Conservation (phyloP, 2,888 invertebrate genomes). For the Drosophila mercatorum region DNA sequence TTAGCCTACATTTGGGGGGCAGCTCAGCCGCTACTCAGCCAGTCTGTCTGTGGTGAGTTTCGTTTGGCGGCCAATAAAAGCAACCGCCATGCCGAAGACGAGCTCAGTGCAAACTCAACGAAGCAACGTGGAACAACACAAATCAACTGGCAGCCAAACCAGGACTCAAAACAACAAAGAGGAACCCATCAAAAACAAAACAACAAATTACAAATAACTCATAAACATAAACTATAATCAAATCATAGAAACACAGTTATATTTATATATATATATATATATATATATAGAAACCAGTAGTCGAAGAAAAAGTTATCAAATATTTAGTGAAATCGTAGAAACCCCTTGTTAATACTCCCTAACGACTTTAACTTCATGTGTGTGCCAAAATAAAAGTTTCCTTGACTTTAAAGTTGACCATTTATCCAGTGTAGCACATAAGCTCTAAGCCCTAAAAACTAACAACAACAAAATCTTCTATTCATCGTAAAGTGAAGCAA, state of each 20-base stretch:
- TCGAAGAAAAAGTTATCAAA: not conserved
- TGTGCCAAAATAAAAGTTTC: conserved; percentile 28
- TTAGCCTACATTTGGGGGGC: conserved; percentile 19
- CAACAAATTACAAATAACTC: not conserved
- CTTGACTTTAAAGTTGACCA: conserved; percentile 3
- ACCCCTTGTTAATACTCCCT: not conserved
- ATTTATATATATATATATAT: no score
- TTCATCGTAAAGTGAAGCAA: conserved; percentile 47
- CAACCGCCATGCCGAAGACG: conserved; percentile 42
- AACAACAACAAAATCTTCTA: conserved; percentile 9
- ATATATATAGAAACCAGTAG: not conserved
- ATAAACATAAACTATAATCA: conserved; percentile 1
- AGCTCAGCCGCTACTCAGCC: conserved; percentile 43
- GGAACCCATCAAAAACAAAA: conserved; percentile 1
- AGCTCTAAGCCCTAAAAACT: not conserved
- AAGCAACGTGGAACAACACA: conserved; percentile 64
- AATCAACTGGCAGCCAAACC: conserved; percentile 27
- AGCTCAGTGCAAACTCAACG: conserved; percentile 76
- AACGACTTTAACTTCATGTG: not conserved
- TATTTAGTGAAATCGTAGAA: conserved; percentile 6
- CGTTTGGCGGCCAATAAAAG: conserved; percentile 72
- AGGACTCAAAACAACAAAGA: conserved; percentile 23
- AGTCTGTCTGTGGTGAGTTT: conserved; percentile 72
- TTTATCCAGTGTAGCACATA: conserved; percentile 24
- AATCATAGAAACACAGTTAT: not conserved